Percentiles rank a stretch among this genome's conserved stretches.
phyloP scores from a whole-genome alignment of 2,797 vertebrate genomes.

The Lagocephalus sceleratus region DNA sequence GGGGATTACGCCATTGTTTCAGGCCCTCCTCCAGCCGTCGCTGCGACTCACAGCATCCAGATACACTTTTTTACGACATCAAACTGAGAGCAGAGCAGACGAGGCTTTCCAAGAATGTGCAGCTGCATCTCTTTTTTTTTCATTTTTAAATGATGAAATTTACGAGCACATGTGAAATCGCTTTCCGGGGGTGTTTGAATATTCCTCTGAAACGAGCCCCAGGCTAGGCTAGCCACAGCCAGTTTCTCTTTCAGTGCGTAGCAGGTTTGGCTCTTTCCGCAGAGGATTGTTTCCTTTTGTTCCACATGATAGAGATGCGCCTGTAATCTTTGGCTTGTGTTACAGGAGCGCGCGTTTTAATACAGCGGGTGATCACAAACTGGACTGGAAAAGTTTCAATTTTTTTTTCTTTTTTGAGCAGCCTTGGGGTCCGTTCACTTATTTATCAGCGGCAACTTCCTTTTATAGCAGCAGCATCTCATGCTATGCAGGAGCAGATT shows the following conservation, averaged over 20 bases:
- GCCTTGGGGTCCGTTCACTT: conserved; percentile 5
- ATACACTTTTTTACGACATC: conserved; percentile 12
- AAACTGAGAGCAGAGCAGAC: conserved; percentile 4
- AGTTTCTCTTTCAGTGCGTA: conserved; percentile 38
- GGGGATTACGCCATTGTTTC: conserved; percentile 29
- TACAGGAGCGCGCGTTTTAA: too few species aligned
- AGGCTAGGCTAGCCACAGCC: conserved; percentile 22
- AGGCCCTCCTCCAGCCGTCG: conserved; percentile 30
- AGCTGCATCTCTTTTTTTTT: conserved; percentile 28
- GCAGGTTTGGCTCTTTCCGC: conserved; percentile 15
- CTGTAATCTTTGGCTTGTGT: too few species aligned
- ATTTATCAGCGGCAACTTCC: conserved; percentile 18
- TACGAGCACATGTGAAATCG: conserved; percentile 33
- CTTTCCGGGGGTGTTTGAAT: conserved; percentile 31
- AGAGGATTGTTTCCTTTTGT: too few species aligned
- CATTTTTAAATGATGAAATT: conserved; percentile 40
- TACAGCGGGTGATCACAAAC: too few species aligned
- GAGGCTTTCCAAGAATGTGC: conserved; percentile 26
- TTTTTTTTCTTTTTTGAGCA: neutral
- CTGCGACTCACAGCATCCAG: conserved; percentile 23
- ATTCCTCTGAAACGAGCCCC: conserved; percentile 28
- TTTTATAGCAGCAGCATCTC: conserved; percentile 18
- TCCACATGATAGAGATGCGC: neutral
- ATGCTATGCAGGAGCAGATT: conserved; percentile 35
- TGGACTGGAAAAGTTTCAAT: too few species aligned